Conservation (phyloP, 2,888 invertebrate genomes). For the Drosophila bunnanda region DNA sequence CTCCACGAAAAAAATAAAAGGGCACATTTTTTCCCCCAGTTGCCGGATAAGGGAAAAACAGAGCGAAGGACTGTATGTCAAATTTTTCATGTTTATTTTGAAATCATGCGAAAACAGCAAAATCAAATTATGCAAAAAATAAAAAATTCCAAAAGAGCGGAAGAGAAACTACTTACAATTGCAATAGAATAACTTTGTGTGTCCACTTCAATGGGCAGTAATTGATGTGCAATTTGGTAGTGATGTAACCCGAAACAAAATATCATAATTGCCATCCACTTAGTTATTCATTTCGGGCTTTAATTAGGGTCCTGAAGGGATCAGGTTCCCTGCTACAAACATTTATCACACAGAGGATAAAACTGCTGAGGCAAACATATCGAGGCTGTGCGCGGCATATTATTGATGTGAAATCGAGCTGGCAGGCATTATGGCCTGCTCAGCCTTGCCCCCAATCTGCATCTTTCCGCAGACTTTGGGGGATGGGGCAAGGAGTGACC, state of each 20-base stretch:
- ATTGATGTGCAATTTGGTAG: slow-evolving; percentile 28
- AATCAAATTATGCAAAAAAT: slow-evolving; percentile 57
- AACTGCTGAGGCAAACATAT: neutral
- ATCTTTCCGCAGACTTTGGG: neutral
- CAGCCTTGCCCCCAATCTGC: slow-evolving; percentile 7
- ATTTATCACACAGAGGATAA: neutral
- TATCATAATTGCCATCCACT: neutral
- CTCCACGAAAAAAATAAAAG: slow-evolving; percentile 5
- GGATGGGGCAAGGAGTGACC: neutral
- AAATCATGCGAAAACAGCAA: slow-evolving; percentile 58
- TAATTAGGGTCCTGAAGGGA: neutral
- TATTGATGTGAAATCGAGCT: slow-evolving; percentile 9
- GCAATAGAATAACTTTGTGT: slow-evolving; percentile 40
- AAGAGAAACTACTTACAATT: slow-evolving; percentile 30
- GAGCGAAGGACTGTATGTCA: slow-evolving; percentile 6
- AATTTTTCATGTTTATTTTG: slow-evolving; percentile 59
- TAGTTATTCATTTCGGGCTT: neutral
- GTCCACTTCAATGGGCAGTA: slow-evolving; percentile 42
- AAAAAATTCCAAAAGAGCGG: slow-evolving; percentile 16
- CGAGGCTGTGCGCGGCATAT: neutral
- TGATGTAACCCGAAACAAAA: neutral
- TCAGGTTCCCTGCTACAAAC: neutral
- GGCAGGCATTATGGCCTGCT: slow-evolving; percentile 3
- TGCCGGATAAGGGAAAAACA: neutral
- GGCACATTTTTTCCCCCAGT: slow-evolving; percentile 7